Evolutionary conservation across 2,888 invertebrate species (phyloP).

Genomic region (Macrostomum cliftonense): DNA sequence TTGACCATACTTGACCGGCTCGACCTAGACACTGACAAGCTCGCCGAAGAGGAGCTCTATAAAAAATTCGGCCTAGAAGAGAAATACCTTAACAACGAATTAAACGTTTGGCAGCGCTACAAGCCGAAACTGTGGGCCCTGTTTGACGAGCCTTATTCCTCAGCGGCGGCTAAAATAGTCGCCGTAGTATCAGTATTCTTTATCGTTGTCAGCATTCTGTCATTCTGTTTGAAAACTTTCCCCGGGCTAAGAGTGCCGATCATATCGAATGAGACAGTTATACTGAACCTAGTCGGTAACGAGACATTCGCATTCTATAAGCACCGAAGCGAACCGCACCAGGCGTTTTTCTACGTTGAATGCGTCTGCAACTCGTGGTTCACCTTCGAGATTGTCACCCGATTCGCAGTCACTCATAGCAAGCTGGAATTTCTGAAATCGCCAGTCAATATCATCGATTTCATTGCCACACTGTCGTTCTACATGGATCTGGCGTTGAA

Average conservation of each 20-base stretch:
- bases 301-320: neutral
- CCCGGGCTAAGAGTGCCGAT: slow-evolving; percentile 47
- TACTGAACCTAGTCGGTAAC: neutral
- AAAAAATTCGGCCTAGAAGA: slow-evolving; percentile 62
- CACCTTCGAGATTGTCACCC: slow-evolving; percentile 68
- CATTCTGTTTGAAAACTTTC: slow-evolving; percentile 86
- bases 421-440: slow-evolving; percentile 67
- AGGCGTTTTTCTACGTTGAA: slow-evolving; percentile 60
- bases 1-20: slow-evolving; percentile 85
- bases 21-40: slow-evolving; percentile 85
- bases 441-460: slow-evolving; percentile 76
- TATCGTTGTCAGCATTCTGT: slow-evolving; percentile 81
- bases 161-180: slow-evolving; percentile 71
- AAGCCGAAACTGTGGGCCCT: slow-evolving; percentile 96
- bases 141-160: slow-evolving; percentile 97
- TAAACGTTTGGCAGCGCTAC: slow-evolving; percentile 63
- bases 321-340: slow-evolving; percentile 2
- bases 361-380: slow-evolving; percentile 84
- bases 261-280: slow-evolving; percentile 16
- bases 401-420: slow-evolving; percentile 70
- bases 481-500: slow-evolving; percentile 9
- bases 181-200: neutral
- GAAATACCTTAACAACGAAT: slow-evolving; percentile 36
- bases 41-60: slow-evolving; percentile 88
- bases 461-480: slow-evolving; percentile 11